Conservation (phyloP, 1,140 invertebrate genomes). For the Drosophila funebris region DNA sequence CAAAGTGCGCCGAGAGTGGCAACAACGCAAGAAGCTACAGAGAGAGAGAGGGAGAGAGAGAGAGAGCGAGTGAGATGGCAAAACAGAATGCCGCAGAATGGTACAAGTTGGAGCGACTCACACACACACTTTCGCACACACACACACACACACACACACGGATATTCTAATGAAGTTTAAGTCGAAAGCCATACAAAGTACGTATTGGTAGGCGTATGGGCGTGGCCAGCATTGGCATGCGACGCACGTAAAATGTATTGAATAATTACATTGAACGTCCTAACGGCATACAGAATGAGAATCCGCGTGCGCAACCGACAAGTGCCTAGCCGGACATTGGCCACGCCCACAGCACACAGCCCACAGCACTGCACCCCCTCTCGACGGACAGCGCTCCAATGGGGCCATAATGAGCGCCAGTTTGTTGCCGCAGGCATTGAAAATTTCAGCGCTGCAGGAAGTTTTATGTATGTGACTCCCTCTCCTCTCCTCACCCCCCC, state of each 20-base stretch:
- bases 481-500: too few relatives aligned
- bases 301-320: too few relatives aligned
- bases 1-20: slow-evolving; percentile 65
- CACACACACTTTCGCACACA: slow-evolving; percentile 42
- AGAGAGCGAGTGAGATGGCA: too few relatives aligned
- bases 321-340: slow-evolving; percentile 54
- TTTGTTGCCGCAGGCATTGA: slow-evolving; percentile 51
- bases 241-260: slow-evolving; percentile 79
- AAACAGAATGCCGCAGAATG: neutral
- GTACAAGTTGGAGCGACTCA: slow-evolving; percentile 16
- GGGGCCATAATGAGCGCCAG: slow-evolving; percentile 58
- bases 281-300: slow-evolving; percentile 78
- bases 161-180: slow-evolving; percentile 75
- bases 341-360: too few relatives aligned
- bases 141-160: slow-evolving; percentile 16
- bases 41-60: neutral
- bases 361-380: neutral
- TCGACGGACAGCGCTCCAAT: neutral
- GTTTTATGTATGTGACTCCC: slow-evolving; percentile 33
- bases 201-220: slow-evolving; percentile 25
- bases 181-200: slow-evolving; percentile 47
- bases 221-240: slow-evolving; percentile 59
- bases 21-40: slow-evolving; percentile 22
- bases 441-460: slow-evolving; percentile 63
- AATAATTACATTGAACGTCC: slow-evolving; percentile 75